These are phyloP conservation scores for Pandemis heparana DNA, from an alignment of 2,888 invertebrate species.

Conservation along the genomic window DNA sequence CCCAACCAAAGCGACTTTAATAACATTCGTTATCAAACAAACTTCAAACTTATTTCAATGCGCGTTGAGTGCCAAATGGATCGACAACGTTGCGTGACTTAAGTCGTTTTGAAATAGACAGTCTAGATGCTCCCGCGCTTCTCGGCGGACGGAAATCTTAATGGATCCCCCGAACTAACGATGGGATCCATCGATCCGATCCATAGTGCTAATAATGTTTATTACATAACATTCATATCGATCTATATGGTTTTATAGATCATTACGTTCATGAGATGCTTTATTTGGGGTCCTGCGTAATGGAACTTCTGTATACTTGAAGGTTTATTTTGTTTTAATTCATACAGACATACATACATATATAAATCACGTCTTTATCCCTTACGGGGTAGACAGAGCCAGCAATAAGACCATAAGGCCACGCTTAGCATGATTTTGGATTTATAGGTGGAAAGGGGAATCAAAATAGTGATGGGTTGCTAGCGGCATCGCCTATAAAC, in stretches of 20 bases:
- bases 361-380: no score
- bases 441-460: no score
- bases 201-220: slow-evolving; percentile 58
- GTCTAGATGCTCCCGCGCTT: slow-evolving; percentile 74
- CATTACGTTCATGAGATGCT: neutral
- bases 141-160: slow-evolving; percentile 83
- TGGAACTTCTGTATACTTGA: no score
- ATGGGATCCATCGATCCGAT: slow-evolving; percentile 79
- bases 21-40: neutral
- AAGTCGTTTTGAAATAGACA: slow-evolving; percentile 50
- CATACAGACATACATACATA: no score
- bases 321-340: no score
- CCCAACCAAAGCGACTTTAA: slow-evolving; percentile 1
- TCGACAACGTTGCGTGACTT: slow-evolving; percentile 37
- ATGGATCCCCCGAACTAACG: slow-evolving; percentile 83
- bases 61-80: slow-evolving; percentile 50
- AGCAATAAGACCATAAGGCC: no score
- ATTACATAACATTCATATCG: slow-evolving; percentile 25
- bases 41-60: slow-evolving; percentile 4
- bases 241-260: slow-evolving; percentile 18
- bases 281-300: no score
- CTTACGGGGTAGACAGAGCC: no score
- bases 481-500: no score
- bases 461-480: no score
- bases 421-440: no score